phyloP scores from a whole-genome alignment of 2,888 invertebrate genomes.

The Cheilosia impressa region DNA sequence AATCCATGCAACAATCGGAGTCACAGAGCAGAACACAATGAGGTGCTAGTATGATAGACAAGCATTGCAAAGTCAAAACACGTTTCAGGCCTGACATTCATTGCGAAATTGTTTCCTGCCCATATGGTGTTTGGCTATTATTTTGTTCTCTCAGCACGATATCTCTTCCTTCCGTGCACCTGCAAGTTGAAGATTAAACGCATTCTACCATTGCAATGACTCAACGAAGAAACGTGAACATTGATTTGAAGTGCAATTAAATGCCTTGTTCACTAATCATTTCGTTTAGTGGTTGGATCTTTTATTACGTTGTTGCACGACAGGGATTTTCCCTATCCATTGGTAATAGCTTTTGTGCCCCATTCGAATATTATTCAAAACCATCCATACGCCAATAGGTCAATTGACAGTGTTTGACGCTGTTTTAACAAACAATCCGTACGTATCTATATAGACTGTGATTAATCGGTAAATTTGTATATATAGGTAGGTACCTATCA shows the following conservation, averaged over 20 bases:
- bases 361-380: not conserved
- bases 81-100: slow-evolving; percentile 1
- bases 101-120: slow-evolving; percentile 7
- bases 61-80: not conserved
- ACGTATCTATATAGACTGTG: too few relatives aligned
- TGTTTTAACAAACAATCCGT: too few relatives aligned
- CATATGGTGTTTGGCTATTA: not conserved
- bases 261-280: not conserved
- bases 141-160: slow-evolving; percentile 19
- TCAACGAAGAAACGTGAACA: slow-evolving; percentile 13
- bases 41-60: not conserved
- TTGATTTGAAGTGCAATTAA: not conserved
- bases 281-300: not conserved
- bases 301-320: not conserved
- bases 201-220: slow-evolving; percentile 5
- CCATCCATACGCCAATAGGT: too few relatives aligned
- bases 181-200: slow-evolving; percentile 1
- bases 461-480: too few relatives aligned
- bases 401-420: too few relatives aligned
- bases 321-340: not conserved
- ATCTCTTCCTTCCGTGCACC: slow-evolving; percentile 49
- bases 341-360: not conserved
- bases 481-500: too few relatives aligned
- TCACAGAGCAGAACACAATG: not conserved
- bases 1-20: not conserved